phyloP scores from a whole-genome alignment of 2,888 invertebrate genomes.

The Sussaba pulchella region DNA sequence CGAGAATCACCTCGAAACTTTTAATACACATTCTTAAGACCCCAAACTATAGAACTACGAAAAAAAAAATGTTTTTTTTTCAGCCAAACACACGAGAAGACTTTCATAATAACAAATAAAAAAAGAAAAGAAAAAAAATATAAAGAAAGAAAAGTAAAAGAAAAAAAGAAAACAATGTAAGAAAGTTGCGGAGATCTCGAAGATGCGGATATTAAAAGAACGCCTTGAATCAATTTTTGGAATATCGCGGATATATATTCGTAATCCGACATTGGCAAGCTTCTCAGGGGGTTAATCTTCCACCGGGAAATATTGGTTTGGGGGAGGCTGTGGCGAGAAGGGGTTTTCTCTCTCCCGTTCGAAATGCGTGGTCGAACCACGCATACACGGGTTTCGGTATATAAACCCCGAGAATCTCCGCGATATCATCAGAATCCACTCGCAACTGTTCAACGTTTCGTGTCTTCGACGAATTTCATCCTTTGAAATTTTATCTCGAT shows the following conservation, averaged over 20 bases:
- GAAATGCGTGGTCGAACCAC: constrained; percentile 39
- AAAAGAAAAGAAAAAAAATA: background rate
- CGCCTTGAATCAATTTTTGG: constrained; percentile 1
- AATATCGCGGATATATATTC: constrained; percentile 7
- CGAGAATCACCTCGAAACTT: too few species aligned
- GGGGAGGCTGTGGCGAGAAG: constrained; percentile 19
- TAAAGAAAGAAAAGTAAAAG: background rate
- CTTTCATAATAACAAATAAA: too few species aligned
- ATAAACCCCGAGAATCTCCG: constrained; percentile 46
- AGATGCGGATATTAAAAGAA: constrained; percentile 22
- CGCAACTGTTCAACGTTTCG: constrained; percentile 28
- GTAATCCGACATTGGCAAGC: constrained; percentile 11
- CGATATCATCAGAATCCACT: constrained; percentile 36
- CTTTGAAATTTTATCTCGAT: background rate
- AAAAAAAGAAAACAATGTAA: background rate
- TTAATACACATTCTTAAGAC: too few species aligned
- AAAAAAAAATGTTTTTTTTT: too few species aligned
- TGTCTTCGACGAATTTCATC: constrained; percentile 3
- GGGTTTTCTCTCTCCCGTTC: constrained; percentile 23
- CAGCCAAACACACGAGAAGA: background rate
- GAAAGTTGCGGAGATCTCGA: background rate
- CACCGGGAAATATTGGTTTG: constrained; percentile 47
- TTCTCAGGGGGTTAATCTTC: constrained; percentile 42
- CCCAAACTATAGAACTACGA: too few species aligned
- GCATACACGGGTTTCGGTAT: constrained; percentile 29